Conservation (phyloP, 2,113 vertebrate genomes). For the Psittacara wagleri region DNA sequence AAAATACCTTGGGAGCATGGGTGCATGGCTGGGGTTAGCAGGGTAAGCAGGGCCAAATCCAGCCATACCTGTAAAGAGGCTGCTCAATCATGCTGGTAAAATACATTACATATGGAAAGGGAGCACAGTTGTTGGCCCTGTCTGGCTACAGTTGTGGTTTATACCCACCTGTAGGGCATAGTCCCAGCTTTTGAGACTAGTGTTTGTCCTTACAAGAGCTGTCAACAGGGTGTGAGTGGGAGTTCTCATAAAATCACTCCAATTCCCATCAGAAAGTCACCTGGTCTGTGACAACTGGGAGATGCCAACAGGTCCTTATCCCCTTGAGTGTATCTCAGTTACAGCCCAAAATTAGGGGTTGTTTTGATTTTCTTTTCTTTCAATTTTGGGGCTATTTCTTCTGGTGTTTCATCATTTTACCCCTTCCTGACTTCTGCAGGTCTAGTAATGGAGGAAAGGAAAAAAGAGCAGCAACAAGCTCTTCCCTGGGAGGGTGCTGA, state of each 20-base stretch:
- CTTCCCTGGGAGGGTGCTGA: background rate
- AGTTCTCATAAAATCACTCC: background rate
- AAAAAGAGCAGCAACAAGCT: background rate
- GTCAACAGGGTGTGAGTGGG: background rate
- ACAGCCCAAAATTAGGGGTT: background rate
- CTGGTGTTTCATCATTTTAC: background rate
- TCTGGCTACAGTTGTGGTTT: background rate
- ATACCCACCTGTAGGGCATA: background rate
- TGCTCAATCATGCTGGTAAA: background rate
- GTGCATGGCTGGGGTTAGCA: constrained; percentile 56
- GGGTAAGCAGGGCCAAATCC: constrained; percentile 10
- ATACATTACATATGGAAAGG: background rate
- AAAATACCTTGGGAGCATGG: constrained; percentile 52
- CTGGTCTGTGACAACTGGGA: background rate
- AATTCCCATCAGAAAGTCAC: background rate
- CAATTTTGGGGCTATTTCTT: background rate
- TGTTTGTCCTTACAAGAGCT: background rate
- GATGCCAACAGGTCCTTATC: background rate
- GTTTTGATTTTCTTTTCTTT: background rate
- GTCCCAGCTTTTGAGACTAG: background rate
- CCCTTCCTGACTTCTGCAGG: background rate
- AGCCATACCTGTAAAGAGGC: background rate
- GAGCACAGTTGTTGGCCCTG: background rate
- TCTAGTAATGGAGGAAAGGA: background rate
- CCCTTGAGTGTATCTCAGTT: background rate